phyloP scores from a whole-genome alignment of 2,888 invertebrate species.

The Acanthococcus lagerstroemiae region DNA sequence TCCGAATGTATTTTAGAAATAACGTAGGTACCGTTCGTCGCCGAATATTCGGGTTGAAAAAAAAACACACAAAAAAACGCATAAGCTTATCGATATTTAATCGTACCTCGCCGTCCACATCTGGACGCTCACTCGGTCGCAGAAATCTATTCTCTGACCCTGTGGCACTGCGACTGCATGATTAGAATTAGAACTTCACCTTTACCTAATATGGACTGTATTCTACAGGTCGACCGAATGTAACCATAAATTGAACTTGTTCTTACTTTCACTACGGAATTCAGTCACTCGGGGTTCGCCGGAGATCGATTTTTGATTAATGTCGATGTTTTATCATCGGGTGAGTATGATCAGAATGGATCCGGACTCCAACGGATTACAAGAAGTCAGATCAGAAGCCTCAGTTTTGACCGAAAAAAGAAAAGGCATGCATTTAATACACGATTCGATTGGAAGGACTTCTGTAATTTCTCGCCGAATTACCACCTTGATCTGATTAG shows the following conservation, averaged over 20 bases:
- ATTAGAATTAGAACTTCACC: slow-evolving; percentile 15
- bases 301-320: too few relatives aligned
- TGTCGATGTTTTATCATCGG: too few relatives aligned
- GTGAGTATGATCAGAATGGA: too few relatives aligned
- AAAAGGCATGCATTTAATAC: too few relatives aligned
- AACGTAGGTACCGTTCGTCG: not conserved
- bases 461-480: too few relatives aligned
- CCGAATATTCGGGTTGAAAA: not conserved
- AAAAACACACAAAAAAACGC: too few relatives aligned
- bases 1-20: slow-evolving; percentile 10
- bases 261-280: slow-evolving; percentile 2
- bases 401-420: too few relatives aligned
- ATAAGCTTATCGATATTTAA: not conserved
- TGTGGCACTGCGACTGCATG: not conserved
- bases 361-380: too few relatives aligned
- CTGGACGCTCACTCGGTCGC: not conserved
- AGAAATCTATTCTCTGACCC: slow-evolving; percentile 14
- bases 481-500: too few relatives aligned
- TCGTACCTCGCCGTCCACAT: too few relatives aligned
- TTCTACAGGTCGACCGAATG: slow-evolving; percentile 6
- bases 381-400: too few relatives aligned
- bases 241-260: slow-evolving; percentile 20
- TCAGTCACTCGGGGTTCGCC: not conserved
- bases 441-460: too few relatives aligned
- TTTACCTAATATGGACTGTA: slow-evolving; percentile 18